These are phyloP conservation scores for Daphoenositta chrysoptera DNA, from an alignment of 2,113 vertebrate genomes.

Conservation along the genomic window DNA sequence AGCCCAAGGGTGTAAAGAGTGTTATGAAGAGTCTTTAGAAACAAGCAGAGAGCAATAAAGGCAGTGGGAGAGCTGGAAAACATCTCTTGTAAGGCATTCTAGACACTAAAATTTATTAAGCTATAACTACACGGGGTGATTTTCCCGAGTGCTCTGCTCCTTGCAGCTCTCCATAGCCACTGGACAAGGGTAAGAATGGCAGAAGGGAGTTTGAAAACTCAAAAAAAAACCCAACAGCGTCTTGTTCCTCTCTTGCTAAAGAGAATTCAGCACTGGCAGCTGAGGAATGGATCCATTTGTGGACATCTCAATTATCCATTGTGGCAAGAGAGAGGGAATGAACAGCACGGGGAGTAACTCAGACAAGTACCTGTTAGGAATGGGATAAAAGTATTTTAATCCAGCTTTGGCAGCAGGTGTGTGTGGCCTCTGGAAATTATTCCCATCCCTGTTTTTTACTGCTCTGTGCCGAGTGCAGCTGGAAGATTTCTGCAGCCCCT, in stretches of 20 bases:
- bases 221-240: neutral
- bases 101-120: neutral
- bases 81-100: neutral
- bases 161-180: neutral
- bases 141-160: neutral
- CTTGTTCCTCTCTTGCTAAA: neutral
- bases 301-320: neutral
- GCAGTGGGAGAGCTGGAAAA: neutral
- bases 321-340: neutral
- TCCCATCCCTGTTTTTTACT: neutral
- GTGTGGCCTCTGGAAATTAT: neutral
- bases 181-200: neutral
- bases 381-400: neutral
- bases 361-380: neutral
- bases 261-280: neutral
- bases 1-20: neutral
- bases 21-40: neutral
- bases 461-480: neutral
- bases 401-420: neutral
- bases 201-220: neutral
- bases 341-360: neutral
- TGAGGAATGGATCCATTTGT: neutral
- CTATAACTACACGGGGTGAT: fast-evolving
- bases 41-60: neutral
- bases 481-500: neutral